Base-by-base conservation (phyloP, 1,140 invertebrate genomes). In the Solen grandis region DNA sequence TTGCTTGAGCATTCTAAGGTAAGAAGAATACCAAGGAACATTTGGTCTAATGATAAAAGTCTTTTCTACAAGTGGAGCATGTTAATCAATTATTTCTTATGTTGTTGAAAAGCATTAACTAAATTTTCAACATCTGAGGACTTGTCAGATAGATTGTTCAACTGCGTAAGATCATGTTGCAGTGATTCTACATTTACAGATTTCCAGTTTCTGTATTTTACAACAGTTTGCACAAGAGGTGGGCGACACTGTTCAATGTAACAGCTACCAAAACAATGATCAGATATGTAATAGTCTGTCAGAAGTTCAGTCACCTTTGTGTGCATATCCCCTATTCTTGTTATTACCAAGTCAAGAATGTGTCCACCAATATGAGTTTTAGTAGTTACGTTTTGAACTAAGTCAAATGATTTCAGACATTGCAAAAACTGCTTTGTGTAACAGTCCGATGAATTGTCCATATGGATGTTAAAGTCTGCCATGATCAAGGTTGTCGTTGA, bases 381-480 rank as follows among this genome's bases (percentile, higher is more conserved):
- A 2, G n/a, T 46, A 5, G 52, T 70, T 5, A 70, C 41, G 13
- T 52, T 19, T n/a, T 70, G 66, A 14, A 54, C 46, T 14, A 70
- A 3, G 5, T 50, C 52, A 57, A 25, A 72, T 33, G 69, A 55
- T 50, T 57, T 1, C 19, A 72, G 52, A n/a, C 5, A 57, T 31
- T 57, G n/a, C 8, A 27, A n/a, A 33, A 72, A 72, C 22, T 10
- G 5, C n/a, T 55, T 57, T n/a, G 50, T 3, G n/a, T 57, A 57
- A 33, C n/a, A 57, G 36, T 72, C 69, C 33, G 50, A 31, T 31
- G 10, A 31, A 57, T 57, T 19, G 29, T 72, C 69, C 3, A 72
- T 1, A 35, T 72, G 69, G 4, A 72, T 33, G 29, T 72, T 72
- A n/a, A 72, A 57, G 33, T 72, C 69, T 2, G 50, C 69, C 29